Evolutionary conservation across 2,888 invertebrate genomes (phyloP).

Genomic region (Schizaphis graminum): DNA sequence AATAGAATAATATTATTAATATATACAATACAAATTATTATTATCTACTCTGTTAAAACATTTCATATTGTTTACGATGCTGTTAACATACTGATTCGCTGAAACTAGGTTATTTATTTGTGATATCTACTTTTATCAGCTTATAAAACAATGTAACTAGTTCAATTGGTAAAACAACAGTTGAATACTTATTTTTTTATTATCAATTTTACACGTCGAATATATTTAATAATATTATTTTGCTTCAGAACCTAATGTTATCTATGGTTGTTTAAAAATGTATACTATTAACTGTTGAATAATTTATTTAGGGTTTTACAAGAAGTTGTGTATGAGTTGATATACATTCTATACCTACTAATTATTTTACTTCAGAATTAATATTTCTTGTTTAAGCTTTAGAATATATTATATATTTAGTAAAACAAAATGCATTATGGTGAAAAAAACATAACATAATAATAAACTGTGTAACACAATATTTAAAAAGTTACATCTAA

Average conservation of each 20-base stretch:
- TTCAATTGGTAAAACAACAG: not conserved
- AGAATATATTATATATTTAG: not conserved
- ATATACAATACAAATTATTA: not conserved
- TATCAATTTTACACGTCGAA: not conserved
- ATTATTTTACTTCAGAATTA: not conserved
- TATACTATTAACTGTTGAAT: not conserved
- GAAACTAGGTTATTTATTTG: slow-evolving; percentile 46
- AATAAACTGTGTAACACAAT: not conserved
- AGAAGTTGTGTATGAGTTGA: not conserved
- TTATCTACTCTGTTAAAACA: slow-evolving; percentile 20
- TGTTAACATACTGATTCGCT: not conserved
- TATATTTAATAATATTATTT: slow-evolving; percentile 3
- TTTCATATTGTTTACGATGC: slow-evolving; percentile 27
- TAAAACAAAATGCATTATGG: not conserved
- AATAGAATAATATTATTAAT: no score
- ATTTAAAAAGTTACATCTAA: not conserved
- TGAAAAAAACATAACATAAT: not conserved
- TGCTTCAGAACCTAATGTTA: not conserved
- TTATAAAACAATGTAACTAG: slow-evolving; percentile 39
- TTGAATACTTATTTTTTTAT: not conserved
- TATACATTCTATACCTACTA: not conserved
- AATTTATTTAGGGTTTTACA: not conserved
- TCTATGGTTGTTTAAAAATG: not conserved
- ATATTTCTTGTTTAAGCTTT: not conserved
- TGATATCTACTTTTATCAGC: slow-evolving; percentile 32